Base-by-base conservation (phyloP, 2,888 invertebrate species). In the Adelognathus sp. region DNA sequence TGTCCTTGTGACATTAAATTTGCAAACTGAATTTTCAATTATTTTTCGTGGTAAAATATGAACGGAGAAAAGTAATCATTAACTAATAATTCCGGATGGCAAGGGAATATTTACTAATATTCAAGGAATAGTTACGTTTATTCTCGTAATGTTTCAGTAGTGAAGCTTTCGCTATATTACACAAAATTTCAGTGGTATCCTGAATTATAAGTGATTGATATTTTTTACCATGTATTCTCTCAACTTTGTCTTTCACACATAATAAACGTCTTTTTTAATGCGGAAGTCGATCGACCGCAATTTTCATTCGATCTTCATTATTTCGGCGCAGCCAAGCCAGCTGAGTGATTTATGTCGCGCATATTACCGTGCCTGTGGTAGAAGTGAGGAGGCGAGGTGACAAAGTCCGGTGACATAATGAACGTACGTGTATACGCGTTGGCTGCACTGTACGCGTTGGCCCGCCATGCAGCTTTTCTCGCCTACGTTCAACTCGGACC, bases 391-490 rank as follows among this genome's bases (percentile, higher is more conserved):
- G 50, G 56, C n/a, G 75, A 21, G 21, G n/a, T 31, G 63, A 73
- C 77, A 69, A 69, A 78, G 73, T 69, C 63, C 44, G 56, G 63
- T 73, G 67, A 73, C 73, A 73, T 73, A 78, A 78, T 73, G 73
- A 78, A 73, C 67, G 66, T n/a, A 33, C 31, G 33, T n/a, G n/a
- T n/a, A n/a, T 24, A 56, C 63, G 46, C 58, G 39, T 50, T n/a
- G n/a, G 31, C 14, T 46, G 56, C 46, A 66, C 39, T 64, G 21
- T 29, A 9, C 29, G 9, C 21, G 29, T 18, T 64, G 27, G 14
- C 41, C 29, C 31, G 36, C 29, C 63, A 54, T 50, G 50, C 50
- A 74, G 74, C 56, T 72, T 73, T 71, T 50, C 61, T 63, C 69
- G 61, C 70, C 46, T 78, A 27, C 56, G 54, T 76, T 56, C 50